Base-by-base conservation (phyloP, 2,888 invertebrate genomes). In the Caenorhabditis sp. region DNA sequence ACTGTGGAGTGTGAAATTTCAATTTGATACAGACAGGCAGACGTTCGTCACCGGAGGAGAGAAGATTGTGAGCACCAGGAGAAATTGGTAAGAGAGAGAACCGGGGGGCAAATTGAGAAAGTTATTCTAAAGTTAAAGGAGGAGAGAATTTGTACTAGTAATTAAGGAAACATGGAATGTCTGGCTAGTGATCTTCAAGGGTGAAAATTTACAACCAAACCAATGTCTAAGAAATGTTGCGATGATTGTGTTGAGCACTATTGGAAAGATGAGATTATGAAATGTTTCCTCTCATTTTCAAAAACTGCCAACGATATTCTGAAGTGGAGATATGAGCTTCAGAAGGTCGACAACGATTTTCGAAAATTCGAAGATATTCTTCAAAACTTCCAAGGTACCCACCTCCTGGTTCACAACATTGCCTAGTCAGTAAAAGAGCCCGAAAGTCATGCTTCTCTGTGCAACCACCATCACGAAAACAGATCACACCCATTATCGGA, bases 1-100 rank as follows among this genome's bases (percentile, higher is more conserved):
- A n/a, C 7, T 22, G 54, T 16, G 16, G 44, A 51, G 28, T n/a
- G n/a, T n/a, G n/a, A n/a, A n/a, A 14, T 47, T 31, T 24, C 31
- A 73, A 63, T 35, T 61, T 61, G 31, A 54, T 74, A 64, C 63
- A 64, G 74, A 73, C 64, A 74, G 14, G 38, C n/a, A 64, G 26
- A 35, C 26, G 31, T n/a, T 44, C 12, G 49, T 38, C 72, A 72
- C 72, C 58, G 73, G 61, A 31, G 47, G 47, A 59, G 44, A 73
- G 38, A 24, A 24, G 41, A 38, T 7, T 38, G 38, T 10, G 38
- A 0, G 4, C 49, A n/a, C n/a, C n/a, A n/a, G 19, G 19, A 6
- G n/a, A 22, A 49, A 5, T 49, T n/a, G 22, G 19, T 38, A n/a
- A 49, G 22, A 19, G n/a, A n/a, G 28, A 12, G 22, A 63, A 63